Evolutionary conservation across 2,888 invertebrate species (phyloP).

Genomic region (Caenorhabditis sp.): DNA sequence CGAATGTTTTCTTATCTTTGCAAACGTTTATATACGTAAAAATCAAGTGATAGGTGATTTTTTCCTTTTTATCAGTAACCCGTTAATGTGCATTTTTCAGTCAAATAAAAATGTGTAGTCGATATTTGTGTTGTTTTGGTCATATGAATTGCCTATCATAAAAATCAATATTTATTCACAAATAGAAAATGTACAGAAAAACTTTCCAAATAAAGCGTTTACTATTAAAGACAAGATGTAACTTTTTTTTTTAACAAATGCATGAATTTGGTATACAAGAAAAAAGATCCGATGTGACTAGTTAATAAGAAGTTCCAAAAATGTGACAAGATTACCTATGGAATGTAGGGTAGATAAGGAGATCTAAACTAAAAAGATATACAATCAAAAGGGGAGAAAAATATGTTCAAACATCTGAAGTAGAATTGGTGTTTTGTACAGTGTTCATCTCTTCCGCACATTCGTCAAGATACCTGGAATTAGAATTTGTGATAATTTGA

Average conservation of each 20-base stretch:
- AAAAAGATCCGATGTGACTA: background rate
- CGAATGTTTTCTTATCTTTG: background rate
- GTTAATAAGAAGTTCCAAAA: background rate
- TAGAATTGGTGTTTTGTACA: background rate
- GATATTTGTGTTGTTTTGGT: background rate
- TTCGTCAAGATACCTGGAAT: constrained; percentile 40
- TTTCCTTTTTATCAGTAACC: background rate
- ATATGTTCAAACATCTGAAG: background rate
- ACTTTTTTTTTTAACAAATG: background rate
- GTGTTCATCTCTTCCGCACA: constrained; percentile 17
- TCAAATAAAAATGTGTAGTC: background rate
- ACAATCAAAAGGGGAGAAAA: background rate
- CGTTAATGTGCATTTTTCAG: background rate
- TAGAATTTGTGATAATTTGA: background rate
- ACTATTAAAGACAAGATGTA: too few relatives aligned
- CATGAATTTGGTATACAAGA: background rate
- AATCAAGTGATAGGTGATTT: background rate
- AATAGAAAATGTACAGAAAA: too few relatives aligned
- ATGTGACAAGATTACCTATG: background rate
- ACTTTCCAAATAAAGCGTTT: too few relatives aligned
- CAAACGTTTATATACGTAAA: background rate
- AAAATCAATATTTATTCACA: too few relatives aligned
- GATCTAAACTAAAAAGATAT: background rate
- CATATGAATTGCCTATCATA: too few relatives aligned
- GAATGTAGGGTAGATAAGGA: background rate